Evolutionary conservation across 92 coral and sea anemone genomes (phyloP), one percentile per base, ranked within the genome.

Genomic region (Anthopleura xanthogrammica): DNA sequence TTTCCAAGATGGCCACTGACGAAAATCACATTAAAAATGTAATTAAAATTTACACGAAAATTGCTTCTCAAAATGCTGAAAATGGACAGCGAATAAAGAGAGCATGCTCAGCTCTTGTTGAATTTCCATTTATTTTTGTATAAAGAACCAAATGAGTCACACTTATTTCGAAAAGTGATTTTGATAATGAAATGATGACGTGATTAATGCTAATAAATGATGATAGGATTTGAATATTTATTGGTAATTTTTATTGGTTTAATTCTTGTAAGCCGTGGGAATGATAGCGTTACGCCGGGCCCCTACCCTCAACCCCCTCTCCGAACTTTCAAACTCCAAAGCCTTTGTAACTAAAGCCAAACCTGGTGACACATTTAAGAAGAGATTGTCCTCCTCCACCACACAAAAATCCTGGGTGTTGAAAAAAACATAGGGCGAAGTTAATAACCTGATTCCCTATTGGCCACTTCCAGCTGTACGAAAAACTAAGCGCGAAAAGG

Each of bases 151-250:
- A 77, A 22, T 41, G 19, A 77, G 22, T 7, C 48, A 52, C 80
- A 77, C 80, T 77, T 77, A 23, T 77, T 77, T 77, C 41, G 41
- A 75, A 52, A 77, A 77, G 80, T 77, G 80, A 77, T 77, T 77
- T 77, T 77, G 65, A 77, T 77, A 77, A 77, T 50, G 29, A 46
- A 43, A 50, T n/a, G 39, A 46, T 68, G 29, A 77, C 42, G 41
- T 43, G 58, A 46, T 46, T 77, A 36, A 52, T 52, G 56, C 80
- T 50, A 77, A 77, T 77, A 77, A 77, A 77, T 23, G 23, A 41
- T 75, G 36, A 62, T 20, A 62, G 11, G 7, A 1, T 62, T 62
- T 62, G 70, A 23, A 62, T 20, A 20, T 62, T 62, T 23, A 23
- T 29, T 29, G 36, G 36, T 29, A 23, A 62, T 20, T 20, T 62